Percentiles rank a stretch among this genome's conserved stretches.
Evolutionary conservation across 1,140 invertebrate species (phyloP).

Genomic region (Diabrotica undecimpunctata): DNA sequence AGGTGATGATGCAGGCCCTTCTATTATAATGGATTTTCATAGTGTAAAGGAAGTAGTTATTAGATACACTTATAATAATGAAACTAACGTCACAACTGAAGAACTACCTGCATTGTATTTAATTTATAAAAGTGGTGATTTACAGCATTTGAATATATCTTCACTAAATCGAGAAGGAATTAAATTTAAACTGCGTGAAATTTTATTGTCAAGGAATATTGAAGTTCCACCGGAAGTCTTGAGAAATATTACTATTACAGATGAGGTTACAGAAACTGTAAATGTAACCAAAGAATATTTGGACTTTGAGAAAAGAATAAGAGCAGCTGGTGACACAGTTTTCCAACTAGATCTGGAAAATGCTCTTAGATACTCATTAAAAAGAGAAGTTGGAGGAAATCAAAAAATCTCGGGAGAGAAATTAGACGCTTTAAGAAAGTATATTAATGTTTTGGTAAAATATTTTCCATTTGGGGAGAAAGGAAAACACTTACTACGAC

Average conservation of each 20-base stretch:
- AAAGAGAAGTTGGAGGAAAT: slow-evolving; percentile 72
- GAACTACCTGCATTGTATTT: slow-evolving; percentile 9
- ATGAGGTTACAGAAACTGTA: neutral
- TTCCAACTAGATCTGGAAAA: slow-evolving; percentile 85
- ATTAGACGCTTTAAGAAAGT: slow-evolving; percentile 68
- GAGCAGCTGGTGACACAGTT: slow-evolving; percentile 53
- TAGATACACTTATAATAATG: slow-evolving; percentile 8
- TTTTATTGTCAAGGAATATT: slow-evolving; percentile 43
- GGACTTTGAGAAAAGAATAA: slow-evolving; percentile 34
- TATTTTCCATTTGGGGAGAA: slow-evolving; percentile 71
- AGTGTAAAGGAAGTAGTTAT: slow-evolving; percentile 7
- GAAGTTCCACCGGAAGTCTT: slow-evolving; percentile 27
- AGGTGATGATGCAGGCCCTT: slow-evolving; percentile 55
- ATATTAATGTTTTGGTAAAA: slow-evolving; percentile 63
- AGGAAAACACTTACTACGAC: slow-evolving; percentile 61
- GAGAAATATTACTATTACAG: neutral
- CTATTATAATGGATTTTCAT: slow-evolving; percentile 59
- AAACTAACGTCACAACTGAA: slow-evolving; percentile 11
- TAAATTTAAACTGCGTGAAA: slow-evolving; percentile 46
- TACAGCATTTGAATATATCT: slow-evolving; percentile 8
- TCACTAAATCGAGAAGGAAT: slow-evolving; percentile 40
- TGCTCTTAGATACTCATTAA: slow-evolving; percentile 72
- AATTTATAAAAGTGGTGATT: slow-evolving; percentile 1
- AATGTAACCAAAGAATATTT: neutral
- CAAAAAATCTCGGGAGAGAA: slow-evolving; percentile 66